phyloP scores from a whole-genome alignment of 2,113 vertebrate genomes.

The Ramphastos sulfuratus region DNA sequence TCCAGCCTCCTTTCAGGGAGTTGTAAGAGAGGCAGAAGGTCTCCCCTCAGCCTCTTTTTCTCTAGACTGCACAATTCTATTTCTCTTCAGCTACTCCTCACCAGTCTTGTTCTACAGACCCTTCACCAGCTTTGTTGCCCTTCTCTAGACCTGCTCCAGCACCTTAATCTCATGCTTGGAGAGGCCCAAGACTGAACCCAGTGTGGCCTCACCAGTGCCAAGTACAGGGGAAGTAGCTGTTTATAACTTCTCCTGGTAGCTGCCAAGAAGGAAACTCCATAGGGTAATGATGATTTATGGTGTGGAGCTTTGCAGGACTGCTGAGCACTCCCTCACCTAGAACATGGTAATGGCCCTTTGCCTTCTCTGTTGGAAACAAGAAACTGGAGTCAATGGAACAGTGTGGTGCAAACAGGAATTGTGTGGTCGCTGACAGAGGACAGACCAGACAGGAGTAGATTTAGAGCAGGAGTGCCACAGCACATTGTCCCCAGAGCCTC shows the following conservation, averaged over 20 bases:
- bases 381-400: not conserved
- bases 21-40: no score
- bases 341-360: not conserved
- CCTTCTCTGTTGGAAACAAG: not conserved
- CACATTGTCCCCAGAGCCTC: accelerated
- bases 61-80: no score
- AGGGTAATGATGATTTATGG: not conserved
- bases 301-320: not conserved
- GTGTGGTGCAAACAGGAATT: not conserved
- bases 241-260: not conserved
- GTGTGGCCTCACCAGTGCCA: no score
- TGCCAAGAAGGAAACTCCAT: not conserved
- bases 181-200: no score
- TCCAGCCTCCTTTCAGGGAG: no score
- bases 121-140: no score
- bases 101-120: no score
- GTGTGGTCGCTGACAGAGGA: not conserved
- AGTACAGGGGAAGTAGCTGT: not conserved
- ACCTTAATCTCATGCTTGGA: no score
- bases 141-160: no score
- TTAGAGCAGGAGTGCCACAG: not conserved
- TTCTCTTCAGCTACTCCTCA: no score
- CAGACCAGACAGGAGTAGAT: no score
- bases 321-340: not conserved
- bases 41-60: no score